Evolutionary conservation across 2,888 invertebrate genomes (phyloP).

Genomic region (Sphaerophoria taeniata): DNA sequence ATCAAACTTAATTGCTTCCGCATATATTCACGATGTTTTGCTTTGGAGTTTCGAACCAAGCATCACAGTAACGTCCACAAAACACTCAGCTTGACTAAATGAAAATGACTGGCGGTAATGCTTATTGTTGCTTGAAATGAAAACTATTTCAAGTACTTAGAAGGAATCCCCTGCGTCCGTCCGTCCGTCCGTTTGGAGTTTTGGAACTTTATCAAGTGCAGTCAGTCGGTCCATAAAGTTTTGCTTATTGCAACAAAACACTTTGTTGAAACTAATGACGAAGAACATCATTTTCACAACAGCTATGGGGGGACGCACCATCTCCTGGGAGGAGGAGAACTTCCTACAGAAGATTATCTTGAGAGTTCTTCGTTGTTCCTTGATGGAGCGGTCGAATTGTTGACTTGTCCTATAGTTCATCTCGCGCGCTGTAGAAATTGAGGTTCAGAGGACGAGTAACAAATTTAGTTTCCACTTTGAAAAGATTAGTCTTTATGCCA

Average conservation of each 20-base stretch:
- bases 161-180: background rate
- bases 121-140: constrained; percentile 24
- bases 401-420: constrained; percentile 4
- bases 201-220: constrained; percentile 59
- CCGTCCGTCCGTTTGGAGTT: constrained; percentile 13
- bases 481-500: constrained; percentile 19
- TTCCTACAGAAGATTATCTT: constrained; percentile 33
- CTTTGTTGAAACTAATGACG: constrained; percentile 62
- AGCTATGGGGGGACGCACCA: constrained; percentile 1
- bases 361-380: background rate
- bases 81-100: background rate
- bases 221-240: constrained; percentile 60
- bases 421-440: constrained; percentile 7
- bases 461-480: background rate
- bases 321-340: background rate
- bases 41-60: too few species aligned
- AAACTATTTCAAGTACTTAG: constrained; percentile 33
- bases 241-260: constrained; percentile 60
- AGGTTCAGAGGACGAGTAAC: constrained; percentile 26
- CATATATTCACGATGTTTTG: constrained; percentile 64
- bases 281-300: constrained; percentile 48
- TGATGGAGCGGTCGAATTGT: background rate
- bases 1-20: constrained; percentile 70
- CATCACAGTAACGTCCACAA: too few species aligned
- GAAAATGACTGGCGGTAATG: background rate